Evolutionary conservation across 1,140 invertebrate genomes (phyloP).

Genomic region (Monomorium pharaonis): DNA sequence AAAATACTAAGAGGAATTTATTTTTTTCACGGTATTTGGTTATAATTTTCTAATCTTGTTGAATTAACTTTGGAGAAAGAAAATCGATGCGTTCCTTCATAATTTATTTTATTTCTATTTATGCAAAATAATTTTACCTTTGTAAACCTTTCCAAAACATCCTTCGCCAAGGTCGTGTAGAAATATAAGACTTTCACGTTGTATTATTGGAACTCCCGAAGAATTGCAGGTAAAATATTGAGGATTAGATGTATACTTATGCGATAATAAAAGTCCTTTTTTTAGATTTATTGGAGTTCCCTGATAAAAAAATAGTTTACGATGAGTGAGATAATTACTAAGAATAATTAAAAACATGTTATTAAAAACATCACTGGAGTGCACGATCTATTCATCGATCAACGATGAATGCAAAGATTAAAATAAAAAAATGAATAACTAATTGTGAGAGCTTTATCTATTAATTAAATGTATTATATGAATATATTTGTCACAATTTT

Average conservation of each 20-base stretch:
- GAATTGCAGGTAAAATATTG: constrained; percentile 89
- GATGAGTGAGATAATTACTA: background rate
- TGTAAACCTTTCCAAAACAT: constrained; percentile 96
- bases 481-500: no score
- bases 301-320: constrained; percentile 74
- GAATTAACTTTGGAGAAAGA: background rate
- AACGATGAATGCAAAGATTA: background rate
- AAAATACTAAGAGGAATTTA: background rate
- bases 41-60: background rate
- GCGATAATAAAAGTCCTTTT: constrained; percentile 88
- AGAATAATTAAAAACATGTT: background rate
- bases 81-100: background rate
- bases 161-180: constrained; percentile 94
- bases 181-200: constrained; percentile 88
- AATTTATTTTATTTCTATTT: background rate
- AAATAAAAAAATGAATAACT: constrained; percentile 1
- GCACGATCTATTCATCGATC: background rate
- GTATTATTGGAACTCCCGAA: constrained; percentile 87
- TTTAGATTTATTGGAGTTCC: constrained; percentile 86
- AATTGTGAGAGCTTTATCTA: no score
- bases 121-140: constrained; percentile 86
- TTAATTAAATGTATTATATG: no score
- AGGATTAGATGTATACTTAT: constrained; percentile 91
- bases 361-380: background rate
- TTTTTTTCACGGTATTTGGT: background rate